phyloP scores from a whole-genome alignment of 92 coral and sea anemone genomes.

The Diadumene lineata region DNA sequence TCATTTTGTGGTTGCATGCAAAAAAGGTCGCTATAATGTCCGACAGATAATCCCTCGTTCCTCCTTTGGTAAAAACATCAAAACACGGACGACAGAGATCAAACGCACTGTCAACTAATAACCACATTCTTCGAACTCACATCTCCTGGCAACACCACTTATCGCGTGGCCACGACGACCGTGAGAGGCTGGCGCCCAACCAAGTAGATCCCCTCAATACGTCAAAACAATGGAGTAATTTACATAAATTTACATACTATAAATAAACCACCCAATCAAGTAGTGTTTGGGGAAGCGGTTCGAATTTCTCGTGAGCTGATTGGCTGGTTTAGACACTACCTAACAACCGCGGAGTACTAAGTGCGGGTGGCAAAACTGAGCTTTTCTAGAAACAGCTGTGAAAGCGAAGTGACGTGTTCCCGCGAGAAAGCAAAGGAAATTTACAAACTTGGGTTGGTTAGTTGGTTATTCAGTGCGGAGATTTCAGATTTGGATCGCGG shows the following conservation, averaged over 20 bases:
- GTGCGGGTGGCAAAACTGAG: conserved; percentile 85
- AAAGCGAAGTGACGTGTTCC: conserved; percentile 77
- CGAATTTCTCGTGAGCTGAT: conserved; percentile 45
- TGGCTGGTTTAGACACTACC: conserved; percentile 63
- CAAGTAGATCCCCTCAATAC: conserved; percentile 9
- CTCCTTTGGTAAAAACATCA: neutral
- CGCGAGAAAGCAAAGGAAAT: conserved; percentile 19
- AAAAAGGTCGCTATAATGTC: neutral
- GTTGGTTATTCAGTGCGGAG: too few relatives aligned
- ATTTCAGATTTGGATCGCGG: conserved; percentile 11
- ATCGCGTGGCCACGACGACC: neutral
- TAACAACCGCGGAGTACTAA: conserved; percentile 71
- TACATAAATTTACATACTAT: conserved; percentile 54
- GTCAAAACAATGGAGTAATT: conserved; percentile 71
- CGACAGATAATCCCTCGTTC: neutral
- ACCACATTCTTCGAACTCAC: neutral
- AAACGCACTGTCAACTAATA: conserved; percentile 3
- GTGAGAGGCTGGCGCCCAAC: neutral
- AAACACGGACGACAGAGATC: neutral
- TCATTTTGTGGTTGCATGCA: too few relatives aligned
- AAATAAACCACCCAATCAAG: conserved; percentile 66
- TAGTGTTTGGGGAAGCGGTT: conserved; percentile 40
- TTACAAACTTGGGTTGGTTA: neutral
- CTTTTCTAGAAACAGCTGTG: conserved; percentile 84
- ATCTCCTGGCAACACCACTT: conserved; percentile 15